phyloP scores from a whole-genome alignment of 2,797 vertebrate species.

The Discoglossus pictus region DNA sequence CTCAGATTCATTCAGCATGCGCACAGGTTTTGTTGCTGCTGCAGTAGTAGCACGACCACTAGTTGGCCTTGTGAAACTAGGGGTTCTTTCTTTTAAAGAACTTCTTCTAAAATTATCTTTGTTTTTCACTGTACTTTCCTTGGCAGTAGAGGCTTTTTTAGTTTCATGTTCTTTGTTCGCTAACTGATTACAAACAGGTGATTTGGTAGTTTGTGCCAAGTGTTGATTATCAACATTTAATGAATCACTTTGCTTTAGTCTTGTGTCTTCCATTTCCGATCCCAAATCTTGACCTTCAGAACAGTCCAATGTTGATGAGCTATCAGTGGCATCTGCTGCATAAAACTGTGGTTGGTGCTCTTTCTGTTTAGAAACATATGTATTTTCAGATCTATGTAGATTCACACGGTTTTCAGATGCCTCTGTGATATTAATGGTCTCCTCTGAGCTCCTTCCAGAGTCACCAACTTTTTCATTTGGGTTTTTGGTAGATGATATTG shows the following conservation, averaged over 20 bases:
- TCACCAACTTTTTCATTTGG: conserved; percentile 16
- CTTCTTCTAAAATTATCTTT: conserved; percentile 65
- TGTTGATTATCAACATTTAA: background rate
- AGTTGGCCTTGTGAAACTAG: conserved; percentile 59
- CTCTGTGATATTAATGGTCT: conserved; percentile 64
- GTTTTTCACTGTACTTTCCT: conserved; percentile 59
- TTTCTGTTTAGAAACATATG: conserved; percentile 69
- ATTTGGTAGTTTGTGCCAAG: background rate
- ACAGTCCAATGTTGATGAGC: conserved; percentile 84
- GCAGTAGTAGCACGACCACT: conserved; percentile 47
- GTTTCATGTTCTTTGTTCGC: background rate
- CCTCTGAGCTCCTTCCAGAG: conserved; percentile 46
- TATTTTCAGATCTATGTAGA: conserved; percentile 72
- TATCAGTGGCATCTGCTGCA: conserved; percentile 82
- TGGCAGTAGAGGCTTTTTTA: conserved; percentile 51
- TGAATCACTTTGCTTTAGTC: conserved; percentile 11
- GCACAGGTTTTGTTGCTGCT: conserved; percentile 62
- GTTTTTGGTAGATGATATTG: conserved; percentile 32
- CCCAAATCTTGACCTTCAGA: conserved; percentile 77
- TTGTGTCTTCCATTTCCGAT: conserved; percentile 57
- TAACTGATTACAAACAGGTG: background rate
- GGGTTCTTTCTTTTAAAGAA: conserved; percentile 65
- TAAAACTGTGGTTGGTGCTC: conserved; percentile 68
- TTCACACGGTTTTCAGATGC: conserved; percentile 74
- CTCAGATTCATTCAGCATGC: conserved; percentile 80